Evolutionary conservation across 2,888 invertebrate species (phyloP).

Genomic region (Ochropacha duplaris): DNA sequence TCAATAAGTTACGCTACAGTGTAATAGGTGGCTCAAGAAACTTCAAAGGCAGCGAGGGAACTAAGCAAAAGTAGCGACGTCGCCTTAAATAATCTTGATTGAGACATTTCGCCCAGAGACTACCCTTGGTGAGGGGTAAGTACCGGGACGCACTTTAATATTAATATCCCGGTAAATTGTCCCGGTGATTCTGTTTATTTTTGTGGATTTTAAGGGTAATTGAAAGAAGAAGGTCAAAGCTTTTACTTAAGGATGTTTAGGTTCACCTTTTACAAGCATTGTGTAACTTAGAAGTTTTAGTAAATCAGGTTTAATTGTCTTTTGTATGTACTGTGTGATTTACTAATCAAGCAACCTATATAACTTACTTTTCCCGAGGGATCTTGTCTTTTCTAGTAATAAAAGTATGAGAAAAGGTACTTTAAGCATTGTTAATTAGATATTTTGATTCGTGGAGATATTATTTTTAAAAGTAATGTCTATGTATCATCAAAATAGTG

Average conservation of each 20-base stretch:
- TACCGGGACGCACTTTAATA: slow-evolving; percentile 4
- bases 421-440: too few relatives aligned
- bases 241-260: background rate
- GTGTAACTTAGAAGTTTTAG: background rate
- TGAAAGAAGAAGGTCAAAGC: background rate
- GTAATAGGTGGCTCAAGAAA: slow-evolving; percentile 6
- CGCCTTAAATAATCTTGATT: slow-evolving; percentile 12
- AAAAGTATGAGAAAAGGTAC: too few relatives aligned
- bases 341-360: background rate
- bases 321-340: background rate
- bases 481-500: too few relatives aligned
- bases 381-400: too few relatives aligned
- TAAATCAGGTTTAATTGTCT: background rate
- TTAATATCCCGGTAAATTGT: background rate
- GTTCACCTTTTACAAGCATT: background rate
- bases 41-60: slow-evolving; percentile 8
- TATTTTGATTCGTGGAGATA: too few relatives aligned
- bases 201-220: background rate
- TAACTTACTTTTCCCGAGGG: too few relatives aligned
- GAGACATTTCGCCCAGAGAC: slow-evolving; percentile 10
- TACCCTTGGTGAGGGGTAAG: background rate
- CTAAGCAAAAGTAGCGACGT: slow-evolving; percentile 6
- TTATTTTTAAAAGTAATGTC: too few relatives aligned
- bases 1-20: slow-evolving; percentile 1
- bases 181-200: background rate